Base-by-base conservation (phyloP, 2,888 invertebrate species). In the Phytoseiulus persimilis region DNA sequence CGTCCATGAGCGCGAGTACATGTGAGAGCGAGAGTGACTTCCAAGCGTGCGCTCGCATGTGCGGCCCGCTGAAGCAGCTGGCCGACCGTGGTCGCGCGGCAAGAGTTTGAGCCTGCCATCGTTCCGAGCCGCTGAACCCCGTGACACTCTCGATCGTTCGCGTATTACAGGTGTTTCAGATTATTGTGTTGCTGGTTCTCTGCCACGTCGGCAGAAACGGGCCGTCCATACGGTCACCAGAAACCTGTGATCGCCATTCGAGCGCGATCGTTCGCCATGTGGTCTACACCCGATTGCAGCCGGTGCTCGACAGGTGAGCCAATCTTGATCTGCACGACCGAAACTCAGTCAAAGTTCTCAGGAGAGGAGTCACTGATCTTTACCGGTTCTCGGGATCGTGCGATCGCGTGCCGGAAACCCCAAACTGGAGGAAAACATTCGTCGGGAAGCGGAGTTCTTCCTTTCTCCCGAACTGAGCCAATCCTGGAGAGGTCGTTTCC, bases 141-240 rank as follows among this genome's bases (percentile, higher is more conserved):
- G 84, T 84, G 84, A 32, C 3, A 87, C 33, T 0, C 31, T 84
- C 33, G 11, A 2, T 87, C 11, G 32, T 39, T 33, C 32, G 87
- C 87, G 87, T n/a, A 11, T 65, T 32, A 45, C 87, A 87, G 87
- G 87, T 87, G 87, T 87, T 87, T 33, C 87, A 87, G 87, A 87
- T 87, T 14, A 87, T 87, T 31, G 87, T 87, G 32, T n/a, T 87
- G 87, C 31, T 87, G 87, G 87, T 87, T 28, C 87, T 87, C 87
- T 87, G 87, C 87, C 87, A 87, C 87, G 87, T 87, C 39, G 87
- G 87, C 87, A 87, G 87, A 31, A 87, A 87, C 87, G 87, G 87
- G 18, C 87, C 87, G 32, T 87, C 87, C 39, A 33, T 87, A 45
- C 87, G 87, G 87, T 87, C 87, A 32, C 87, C 87, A 14, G 32